phyloP scores from a whole-genome alignment of 2,888 invertebrate genomes.

The Papilio elwesi region DNA sequence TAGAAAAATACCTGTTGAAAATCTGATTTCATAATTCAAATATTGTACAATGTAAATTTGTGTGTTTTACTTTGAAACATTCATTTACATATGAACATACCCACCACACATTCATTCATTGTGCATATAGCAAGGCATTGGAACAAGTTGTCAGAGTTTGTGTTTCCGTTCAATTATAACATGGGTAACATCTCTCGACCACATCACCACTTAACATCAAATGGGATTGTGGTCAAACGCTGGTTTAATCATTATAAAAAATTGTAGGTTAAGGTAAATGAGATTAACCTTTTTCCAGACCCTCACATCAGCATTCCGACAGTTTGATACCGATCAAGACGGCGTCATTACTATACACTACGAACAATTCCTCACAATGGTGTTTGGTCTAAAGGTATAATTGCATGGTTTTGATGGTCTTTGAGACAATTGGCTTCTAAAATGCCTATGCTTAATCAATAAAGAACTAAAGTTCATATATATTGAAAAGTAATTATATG shows the following conservation, averaged over 20 bases:
- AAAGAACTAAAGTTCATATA: constrained; percentile 2
- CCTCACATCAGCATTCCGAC: constrained; percentile 93
- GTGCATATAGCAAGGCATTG: no score
- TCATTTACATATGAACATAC: no score
- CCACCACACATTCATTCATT: no score
- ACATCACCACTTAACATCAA: no score
- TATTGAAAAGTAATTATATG: constrained; percentile 1
- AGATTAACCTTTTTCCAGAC: constrained; percentile 87
- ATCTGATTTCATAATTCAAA: no score
- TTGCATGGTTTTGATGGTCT: background rate
- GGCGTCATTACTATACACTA: constrained; percentile 98
- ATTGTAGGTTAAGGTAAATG: background rate
- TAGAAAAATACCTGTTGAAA: no score
- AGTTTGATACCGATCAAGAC: constrained; percentile 95
- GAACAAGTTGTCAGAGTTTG: no score
- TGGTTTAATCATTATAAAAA: background rate
- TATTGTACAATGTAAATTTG: no score
- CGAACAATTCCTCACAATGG: constrained; percentile 97
- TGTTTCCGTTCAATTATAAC: no score
- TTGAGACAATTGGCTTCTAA: background rate
- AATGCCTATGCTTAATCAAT: background rate
- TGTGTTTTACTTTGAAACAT: no score
- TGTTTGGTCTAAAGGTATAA: constrained; percentile 90
- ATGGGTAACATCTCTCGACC: no score
- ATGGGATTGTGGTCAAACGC: background rate